Evolutionary conservation across 2,888 invertebrate species (phyloP).

Genomic region (Polymixis flavicincta): DNA sequence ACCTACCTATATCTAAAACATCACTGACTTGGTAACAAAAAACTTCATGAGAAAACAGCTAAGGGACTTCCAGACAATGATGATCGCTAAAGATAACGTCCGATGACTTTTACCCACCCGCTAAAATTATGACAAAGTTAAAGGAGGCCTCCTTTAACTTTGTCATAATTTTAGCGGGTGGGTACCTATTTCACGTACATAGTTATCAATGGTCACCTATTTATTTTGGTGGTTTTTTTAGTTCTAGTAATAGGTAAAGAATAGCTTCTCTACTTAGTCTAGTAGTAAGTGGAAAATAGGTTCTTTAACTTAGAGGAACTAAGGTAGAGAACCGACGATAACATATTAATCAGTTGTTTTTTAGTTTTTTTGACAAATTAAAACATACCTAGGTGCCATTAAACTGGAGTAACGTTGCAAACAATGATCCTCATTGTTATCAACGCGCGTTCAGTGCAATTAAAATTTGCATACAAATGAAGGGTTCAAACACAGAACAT

Average conservation of each 20-base stretch:
- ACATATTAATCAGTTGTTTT: not conserved
- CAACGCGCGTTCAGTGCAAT: conserved; percentile 36
- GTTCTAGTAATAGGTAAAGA: too few relatives aligned
- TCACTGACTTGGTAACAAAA: not conserved
- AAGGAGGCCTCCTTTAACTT: not conserved
- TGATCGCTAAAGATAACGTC: not conserved
- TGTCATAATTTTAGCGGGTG: not conserved
- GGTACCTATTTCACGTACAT: too few relatives aligned
- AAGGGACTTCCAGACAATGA: not conserved
- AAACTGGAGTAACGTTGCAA: conserved; percentile 15
- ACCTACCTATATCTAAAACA: not conserved
- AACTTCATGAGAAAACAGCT: not conserved
- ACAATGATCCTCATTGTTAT: conserved; percentile 31
- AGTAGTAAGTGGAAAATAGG: too few relatives aligned
- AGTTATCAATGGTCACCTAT: too few relatives aligned
- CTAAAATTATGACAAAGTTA: not conserved
- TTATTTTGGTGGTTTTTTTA: not conserved
- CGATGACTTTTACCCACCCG: not conserved
- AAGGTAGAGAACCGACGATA: too few relatives aligned
- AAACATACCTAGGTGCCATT: conserved; percentile 2
- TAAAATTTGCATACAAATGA: conserved; percentile 54
- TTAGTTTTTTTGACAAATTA: conserved; percentile 21
- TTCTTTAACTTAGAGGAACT: too few relatives aligned
- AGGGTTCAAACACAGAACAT: conserved; percentile 36
- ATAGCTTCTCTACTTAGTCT: too few relatives aligned